Evolutionary conservation across 2,888 invertebrate species (phyloP), one percentile per base, ranked within the genome.

Genomic region (Aporophyla nigra): DNA sequence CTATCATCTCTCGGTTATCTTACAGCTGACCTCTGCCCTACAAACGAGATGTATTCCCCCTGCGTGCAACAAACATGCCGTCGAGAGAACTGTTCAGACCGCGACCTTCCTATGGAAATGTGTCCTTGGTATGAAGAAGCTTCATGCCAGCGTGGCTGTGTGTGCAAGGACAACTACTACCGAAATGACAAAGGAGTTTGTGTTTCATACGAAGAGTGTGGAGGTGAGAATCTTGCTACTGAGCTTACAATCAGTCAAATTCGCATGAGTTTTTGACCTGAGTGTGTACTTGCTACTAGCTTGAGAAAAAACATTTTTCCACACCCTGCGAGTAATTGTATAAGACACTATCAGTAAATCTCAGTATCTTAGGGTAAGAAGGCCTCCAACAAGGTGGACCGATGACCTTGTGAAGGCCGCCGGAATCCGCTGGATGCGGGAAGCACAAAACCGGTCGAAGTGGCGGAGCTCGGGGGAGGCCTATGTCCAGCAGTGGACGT

Each of bases 21-120:
- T 83, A 0, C 71, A 91, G 91, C 87, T 43, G 58, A 58, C 3
- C 74, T 84, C 19, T 91, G 90, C 27, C 80, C 84, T 1, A 1
- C 21, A 16, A 83, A 87, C n/a, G 86, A 86, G 21, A 61, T 58
- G 33, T 86, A 86, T 6, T 80, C 76, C 7, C 0, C 77, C 2
- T 86, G 86, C 71, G 65, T 68, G 0, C 80, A 87, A 80, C 53
- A 67, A 9, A 54, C 53, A 3, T 87, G 87, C 10, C 74, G 76
- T 2, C 77, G 67, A 0, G 82, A 86, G 73, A 82, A 62, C 27
- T 86, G 86, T 49, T 49, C 75, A 33, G 63, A 77, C 2, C 67
- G 71, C 5, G 63, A 87, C 40, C 14, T 63, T 6, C 43, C 12
- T 3, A 71, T 73, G 43, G 33, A 69, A 56, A 49, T 21, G 40